Conservation (phyloP, 2,113 vertebrate species). For the Cettia cetti region DNA sequence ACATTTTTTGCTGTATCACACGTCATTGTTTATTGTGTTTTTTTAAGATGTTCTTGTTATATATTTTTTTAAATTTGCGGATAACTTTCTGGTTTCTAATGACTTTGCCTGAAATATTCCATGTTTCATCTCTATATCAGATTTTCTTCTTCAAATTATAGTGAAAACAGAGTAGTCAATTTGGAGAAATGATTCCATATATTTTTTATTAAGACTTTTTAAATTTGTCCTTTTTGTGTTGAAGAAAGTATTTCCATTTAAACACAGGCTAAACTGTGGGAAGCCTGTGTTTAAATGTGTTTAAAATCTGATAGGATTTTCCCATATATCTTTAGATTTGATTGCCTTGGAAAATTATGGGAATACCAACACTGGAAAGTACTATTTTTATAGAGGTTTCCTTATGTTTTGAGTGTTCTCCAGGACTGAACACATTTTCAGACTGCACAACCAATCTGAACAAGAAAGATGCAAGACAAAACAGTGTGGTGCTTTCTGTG, state of each 20-base stretch:
- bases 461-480: background rate
- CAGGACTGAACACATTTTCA: background rate
- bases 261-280: background rate
- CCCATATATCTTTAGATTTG: background rate
- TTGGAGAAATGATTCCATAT: background rate
- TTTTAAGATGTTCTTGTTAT: background rate
- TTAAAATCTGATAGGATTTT: background rate
- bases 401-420: background rate
- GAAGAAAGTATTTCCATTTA: background rate
- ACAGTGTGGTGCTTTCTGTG: background rate
- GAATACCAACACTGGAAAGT: background rate
- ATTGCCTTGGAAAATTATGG: background rate
- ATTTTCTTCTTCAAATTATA: background rate
- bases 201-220: background rate
- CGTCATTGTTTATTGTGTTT: accelerated
- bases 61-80: background rate
- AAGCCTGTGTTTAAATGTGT: too few species aligned
- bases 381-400: background rate
- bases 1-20: background rate
- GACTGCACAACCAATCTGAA: background rate
- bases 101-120: background rate
- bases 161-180: background rate
- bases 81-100: background rate
- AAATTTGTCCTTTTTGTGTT: background rate
- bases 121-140: background rate